Base-by-base conservation (phyloP, 2,113 vertebrate species). In the Capreolus pygargus region DNA sequence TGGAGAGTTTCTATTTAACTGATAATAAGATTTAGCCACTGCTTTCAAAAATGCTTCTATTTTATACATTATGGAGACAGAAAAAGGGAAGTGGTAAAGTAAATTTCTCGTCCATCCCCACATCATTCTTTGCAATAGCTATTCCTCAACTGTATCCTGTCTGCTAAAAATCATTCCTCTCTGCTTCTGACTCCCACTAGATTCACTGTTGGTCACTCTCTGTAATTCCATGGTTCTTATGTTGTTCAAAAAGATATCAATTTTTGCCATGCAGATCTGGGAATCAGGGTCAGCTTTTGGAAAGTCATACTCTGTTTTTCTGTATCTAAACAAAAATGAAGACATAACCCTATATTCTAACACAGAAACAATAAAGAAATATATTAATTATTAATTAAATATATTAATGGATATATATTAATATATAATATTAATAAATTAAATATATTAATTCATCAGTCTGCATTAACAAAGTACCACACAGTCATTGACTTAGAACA, bases 61-160 rank as follows among this genome's bases (percentile, higher is more conserved):
- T 78, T 61, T 61, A 6, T 39, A 25, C 13, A 11, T 19, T 94
- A 11, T 57, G 23, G 33, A 78, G 2, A 60, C 10, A 45, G 15
- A 27, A 11, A 6, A 43, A 13, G 27, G 10, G 64, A 39, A 3
- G n/a, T 36, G 39, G 2, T 17, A 60, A 43, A 43, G 8, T 54
- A 12, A 55, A 3, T 84, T 74, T 61, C 3, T 19, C 33, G 7
- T 78, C 27, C n/a, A 54, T 11, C 1, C 0, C 10, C 13, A 28
- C 39, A 14, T 55, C 17, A 89, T 60, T 45, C 17, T 5, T 17
- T 45, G 14, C 11, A 64, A 30, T 9, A 55, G 28, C n/a, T 43
- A 0, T 2, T 61, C 36, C 19, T 55, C 5, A 9, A 16, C 15
- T 58, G 19, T 19, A 52, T 14, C 4, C 9, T 27, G 7, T 45